Conservation (phyloP, 2,888 invertebrate genomes). For the Podabrus alpinus region DNA sequence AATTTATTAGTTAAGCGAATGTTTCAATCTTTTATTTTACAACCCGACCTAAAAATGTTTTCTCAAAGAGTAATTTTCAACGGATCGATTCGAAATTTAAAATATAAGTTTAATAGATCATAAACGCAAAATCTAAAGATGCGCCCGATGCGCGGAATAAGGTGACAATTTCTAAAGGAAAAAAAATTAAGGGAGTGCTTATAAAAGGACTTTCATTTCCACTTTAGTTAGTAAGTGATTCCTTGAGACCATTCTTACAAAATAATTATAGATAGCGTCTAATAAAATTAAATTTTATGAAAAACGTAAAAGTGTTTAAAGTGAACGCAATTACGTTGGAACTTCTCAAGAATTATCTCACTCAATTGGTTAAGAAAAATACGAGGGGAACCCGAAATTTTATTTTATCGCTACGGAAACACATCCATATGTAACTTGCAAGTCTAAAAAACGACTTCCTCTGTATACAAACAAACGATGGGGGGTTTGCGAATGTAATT, state of each 20-base stretch:
- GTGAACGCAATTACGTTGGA: background rate
- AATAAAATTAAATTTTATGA: background rate
- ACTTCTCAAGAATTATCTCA: background rate
- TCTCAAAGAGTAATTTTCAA: too few species aligned
- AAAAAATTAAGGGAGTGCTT: background rate
- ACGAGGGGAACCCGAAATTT: background rate
- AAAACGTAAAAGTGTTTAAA: background rate
- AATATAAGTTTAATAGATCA: too few species aligned
- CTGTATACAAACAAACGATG: background rate
- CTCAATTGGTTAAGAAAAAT: background rate
- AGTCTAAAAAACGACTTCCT: background rate
- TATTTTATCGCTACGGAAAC: background rate
- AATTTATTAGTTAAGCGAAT: too few species aligned
- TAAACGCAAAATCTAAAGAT: too few species aligned
- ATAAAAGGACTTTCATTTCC: background rate
- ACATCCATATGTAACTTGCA: background rate
- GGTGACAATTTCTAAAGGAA: background rate
- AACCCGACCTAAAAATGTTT: too few species aligned
- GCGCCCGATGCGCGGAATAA: too few species aligned
- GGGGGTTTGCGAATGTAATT: background rate
- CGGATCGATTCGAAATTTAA: too few species aligned
- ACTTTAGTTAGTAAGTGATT: background rate
- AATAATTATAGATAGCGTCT: background rate
- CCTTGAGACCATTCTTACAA: background rate
- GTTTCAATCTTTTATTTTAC: too few species aligned